Base-by-base conservation (phyloP, 1,140 invertebrate genomes). In the roundworm (Caenorhabditis elegans) region DNA sequence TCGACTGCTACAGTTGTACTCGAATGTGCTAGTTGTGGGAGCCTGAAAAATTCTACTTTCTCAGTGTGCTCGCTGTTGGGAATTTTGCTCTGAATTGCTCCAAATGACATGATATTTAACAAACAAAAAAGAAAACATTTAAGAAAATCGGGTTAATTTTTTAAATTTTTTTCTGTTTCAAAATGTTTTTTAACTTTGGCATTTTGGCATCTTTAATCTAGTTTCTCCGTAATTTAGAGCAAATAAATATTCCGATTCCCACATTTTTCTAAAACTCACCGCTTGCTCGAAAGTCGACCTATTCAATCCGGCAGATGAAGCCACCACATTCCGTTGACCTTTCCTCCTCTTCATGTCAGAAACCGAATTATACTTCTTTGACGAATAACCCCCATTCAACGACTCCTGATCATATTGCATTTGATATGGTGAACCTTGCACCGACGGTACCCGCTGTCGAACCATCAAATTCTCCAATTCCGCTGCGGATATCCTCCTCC, bases 261-360 rank as follows among this genome's bases (percentile, higher is more conserved):
- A 24, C 31, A 22, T 17, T 43, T 3, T 22, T 39, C 1, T 17
- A 17, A 17, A 36, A 43, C 31, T 39, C 8, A 70, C 60, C 31
- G 60, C 13, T 39, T 11, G 55, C 24, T 70, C 60, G 22, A 70
- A 70, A 17, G 60, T 70, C 8, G 60, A 70, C 13, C 60, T n/a
- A 48, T 76, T 76, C 65, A 79, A 43, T 8, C 46, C 53, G n/a
- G 75, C 75, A 4, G 36, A 46, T 22, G 80, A 60, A 13, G 87
- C 51, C 28, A 85, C 78, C 75, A 77, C 79, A 85, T 55, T 78
- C 84, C 84, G 24, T 43, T 78, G 84, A 55, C 89, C 86, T 90
- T 92, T 92, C 93, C 94, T 92, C 39, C 94, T 92, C 91, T 97
- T 97, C 95, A 97, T 97, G 90, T 96, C 95, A 0, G 95, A 94